Evolutionary conservation across 2,797 vertebrate genomes (phyloP), one percentile per base, ranked within the genome.

Genomic region (Gambusia yucatana): DNA sequence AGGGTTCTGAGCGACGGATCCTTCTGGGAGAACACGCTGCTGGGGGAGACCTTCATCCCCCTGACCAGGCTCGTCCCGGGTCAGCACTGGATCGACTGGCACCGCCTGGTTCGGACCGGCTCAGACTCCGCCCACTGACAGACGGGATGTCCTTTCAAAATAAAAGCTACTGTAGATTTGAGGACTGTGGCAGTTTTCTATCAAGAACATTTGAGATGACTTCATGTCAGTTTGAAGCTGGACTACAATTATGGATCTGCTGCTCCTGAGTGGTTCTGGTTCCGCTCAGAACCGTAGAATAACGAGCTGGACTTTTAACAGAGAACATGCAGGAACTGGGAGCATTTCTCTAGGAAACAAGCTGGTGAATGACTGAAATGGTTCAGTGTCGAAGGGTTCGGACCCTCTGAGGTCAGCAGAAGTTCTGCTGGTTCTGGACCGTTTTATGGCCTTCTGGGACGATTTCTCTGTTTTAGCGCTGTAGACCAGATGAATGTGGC

Each of bases 21-120:
- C 0, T 98, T 99, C 92, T 98, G 98, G 97, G 98, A 99, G 91
- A 99, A 98, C 82, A 95, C 97, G 4, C 94, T 98, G 73, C 96
- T 99, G 1, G 98, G 98, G 0, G 97, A 99, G 93, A 96, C 97
- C 82, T 95, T 96, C 79, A 98, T 99, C 87, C 94, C 95, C 2
- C 95, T 99, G 30, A 96, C 96, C 69, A 96, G 94, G 86, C 94
- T 99, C 17, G 95, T 96, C 78, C 96, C 98, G 0, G 96, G 96
- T 0, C 96, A 96, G 87, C 97, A 97, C 95, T 98, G 97, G 95
- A 97, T 97, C 5, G 97, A 97, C 93, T 99, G 98, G 98, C 98
- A 98, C 20, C 96, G 95, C 33, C 92, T 99, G 88, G 96, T 96
- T 1, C 93, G 94, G 13, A 94, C 93, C 0, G 91, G 93, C 75